Conservation (phyloP, 1,140 invertebrate genomes). For the Wiebesia pumilae region DNA sequence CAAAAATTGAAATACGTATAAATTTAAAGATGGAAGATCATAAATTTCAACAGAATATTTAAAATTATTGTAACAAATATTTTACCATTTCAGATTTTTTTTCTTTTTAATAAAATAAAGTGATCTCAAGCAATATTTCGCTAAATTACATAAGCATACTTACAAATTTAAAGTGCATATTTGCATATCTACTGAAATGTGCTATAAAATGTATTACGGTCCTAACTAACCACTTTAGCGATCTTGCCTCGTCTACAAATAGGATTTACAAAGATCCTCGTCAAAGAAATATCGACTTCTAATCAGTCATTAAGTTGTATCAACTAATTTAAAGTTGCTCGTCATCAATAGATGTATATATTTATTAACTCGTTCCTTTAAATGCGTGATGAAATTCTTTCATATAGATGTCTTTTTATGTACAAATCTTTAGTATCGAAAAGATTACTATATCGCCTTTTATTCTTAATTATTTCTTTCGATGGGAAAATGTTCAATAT, state of each 20-base stretch:
- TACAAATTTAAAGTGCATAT: too few relatives aligned
- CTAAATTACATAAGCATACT: not conserved
- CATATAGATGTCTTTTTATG: not conserved
- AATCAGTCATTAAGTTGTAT: not conserved
- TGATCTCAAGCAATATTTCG: not conserved
- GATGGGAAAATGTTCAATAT: too few relatives aligned
- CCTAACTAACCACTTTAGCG: not conserved
- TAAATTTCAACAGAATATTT: too few relatives aligned
- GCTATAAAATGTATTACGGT: not conserved
- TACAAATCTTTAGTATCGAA: too few relatives aligned
- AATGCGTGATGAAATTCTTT: not conserved
- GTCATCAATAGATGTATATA: not conserved
- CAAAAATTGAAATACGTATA: too few relatives aligned
- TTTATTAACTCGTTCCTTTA: not conserved
- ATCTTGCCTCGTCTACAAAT: not conserved
- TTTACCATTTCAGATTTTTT: not conserved
- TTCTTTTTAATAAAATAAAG: not conserved
- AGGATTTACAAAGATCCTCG: too few relatives aligned
- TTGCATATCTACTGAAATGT: too few relatives aligned
- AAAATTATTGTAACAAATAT: not conserved
- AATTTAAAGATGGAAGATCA: too few relatives aligned
- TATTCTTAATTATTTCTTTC: too few relatives aligned
- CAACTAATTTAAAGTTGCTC: not conserved
- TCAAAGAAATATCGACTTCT: not conserved
- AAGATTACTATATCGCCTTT: too few relatives aligned